These are phyloP conservation scores for Heterohyrax brucei DNA, from an alignment of 2,797 vertebrate species.

Conservation along the genomic window DNA sequence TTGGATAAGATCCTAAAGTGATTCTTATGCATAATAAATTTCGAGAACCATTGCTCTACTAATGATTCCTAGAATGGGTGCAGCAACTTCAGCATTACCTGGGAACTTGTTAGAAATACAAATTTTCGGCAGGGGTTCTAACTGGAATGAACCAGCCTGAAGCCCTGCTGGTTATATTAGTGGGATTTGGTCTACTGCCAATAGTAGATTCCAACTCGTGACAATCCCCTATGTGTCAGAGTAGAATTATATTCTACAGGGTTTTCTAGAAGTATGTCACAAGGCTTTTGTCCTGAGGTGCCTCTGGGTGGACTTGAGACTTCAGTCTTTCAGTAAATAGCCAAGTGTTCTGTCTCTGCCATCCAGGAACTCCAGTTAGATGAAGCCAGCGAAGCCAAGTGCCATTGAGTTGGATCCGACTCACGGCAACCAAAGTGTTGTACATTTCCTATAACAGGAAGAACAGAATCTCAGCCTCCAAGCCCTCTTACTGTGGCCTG, in stretches of 20 bases:
- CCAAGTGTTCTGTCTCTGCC: too few species aligned
- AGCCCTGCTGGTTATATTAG: background rate
- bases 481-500: background rate
- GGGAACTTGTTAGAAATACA: too few species aligned
- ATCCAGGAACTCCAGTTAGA: background rate
- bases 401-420: too few species aligned
- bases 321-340: background rate
- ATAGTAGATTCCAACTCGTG: background rate
- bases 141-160: too few species aligned
- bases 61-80: too few species aligned
- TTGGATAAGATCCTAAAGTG: too few species aligned
- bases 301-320: background rate
- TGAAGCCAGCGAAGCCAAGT: too few species aligned
- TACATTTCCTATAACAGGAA: background rate
- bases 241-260: background rate
- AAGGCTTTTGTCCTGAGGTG: background rate
- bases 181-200: background rate
- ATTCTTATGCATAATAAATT: too few species aligned
- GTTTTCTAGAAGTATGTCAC: background rate
- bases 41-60: too few species aligned
- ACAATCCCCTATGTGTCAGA: background rate
- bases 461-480: fast-evolving
- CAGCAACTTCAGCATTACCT: too few species aligned
- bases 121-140: too few species aligned
- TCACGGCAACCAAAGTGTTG: background rate